Conservation (phyloP, 2,113 vertebrate genomes). For the Neolamprologus modestus region DNA sequence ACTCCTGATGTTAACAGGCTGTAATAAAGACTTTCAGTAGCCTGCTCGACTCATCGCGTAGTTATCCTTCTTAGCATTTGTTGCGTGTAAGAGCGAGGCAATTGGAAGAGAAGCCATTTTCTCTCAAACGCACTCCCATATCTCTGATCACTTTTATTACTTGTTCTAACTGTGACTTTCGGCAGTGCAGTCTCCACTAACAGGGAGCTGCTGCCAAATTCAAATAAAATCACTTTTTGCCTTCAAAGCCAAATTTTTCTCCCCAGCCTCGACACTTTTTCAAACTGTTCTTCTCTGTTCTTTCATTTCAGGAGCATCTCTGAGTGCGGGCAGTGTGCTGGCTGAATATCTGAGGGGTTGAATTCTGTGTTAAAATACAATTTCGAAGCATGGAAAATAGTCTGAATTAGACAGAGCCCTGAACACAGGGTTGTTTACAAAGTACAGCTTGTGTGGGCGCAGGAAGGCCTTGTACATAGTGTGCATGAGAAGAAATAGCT, state of each 20-base stretch:
- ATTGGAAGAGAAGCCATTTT: slow-evolving; percentile 7
- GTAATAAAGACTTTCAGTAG: neutral
- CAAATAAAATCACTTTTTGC: slow-evolving; percentile 12
- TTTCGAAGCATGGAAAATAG: neutral
- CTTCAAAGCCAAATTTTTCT: neutral
- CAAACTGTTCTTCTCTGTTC: neutral
- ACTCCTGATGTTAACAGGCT: neutral
- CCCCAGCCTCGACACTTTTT: neutral
- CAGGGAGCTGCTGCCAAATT: neutral
- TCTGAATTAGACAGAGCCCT: neutral
- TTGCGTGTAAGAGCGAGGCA: neutral
- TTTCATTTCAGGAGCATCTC: neutral
- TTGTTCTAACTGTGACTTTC: neutral
- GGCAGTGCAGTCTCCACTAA: neutral
- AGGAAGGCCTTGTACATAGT: neutral
- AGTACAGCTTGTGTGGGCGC: neutral
- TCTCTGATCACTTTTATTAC: slow-evolving; percentile 15
- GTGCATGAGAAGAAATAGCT: neutral
- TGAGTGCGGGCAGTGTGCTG: neutral
- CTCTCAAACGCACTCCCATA: neutral
- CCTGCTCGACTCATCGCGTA: neutral
- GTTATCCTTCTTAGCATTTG: slow-evolving; percentile 1
- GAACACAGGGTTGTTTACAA: neutral
- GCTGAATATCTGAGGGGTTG: neutral
- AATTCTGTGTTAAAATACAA: neutral